Evolutionary conservation across 1,140 invertebrate species (phyloP).

Genomic region (Pseudomyrmex gracilis): DNA sequence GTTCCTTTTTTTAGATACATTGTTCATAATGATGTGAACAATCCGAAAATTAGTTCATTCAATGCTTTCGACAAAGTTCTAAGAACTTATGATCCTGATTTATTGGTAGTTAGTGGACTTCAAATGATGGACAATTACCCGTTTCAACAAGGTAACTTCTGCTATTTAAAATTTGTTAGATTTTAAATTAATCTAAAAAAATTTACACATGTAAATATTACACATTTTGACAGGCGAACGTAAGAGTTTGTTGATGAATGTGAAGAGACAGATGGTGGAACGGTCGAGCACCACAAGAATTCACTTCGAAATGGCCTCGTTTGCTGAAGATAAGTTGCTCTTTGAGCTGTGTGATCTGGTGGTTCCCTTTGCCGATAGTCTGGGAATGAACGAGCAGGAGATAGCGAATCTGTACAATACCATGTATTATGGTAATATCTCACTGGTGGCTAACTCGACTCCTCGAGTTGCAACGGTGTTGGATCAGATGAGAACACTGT

Average conservation of each 20-base stretch:
- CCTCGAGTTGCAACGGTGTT: slow-evolving; percentile 92
- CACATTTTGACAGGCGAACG: slow-evolving; percentile 86
- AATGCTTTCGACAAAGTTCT: slow-evolving; percentile 89
- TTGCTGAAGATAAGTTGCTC: slow-evolving; percentile 90
- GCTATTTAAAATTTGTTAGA: background rate
- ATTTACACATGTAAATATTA: background rate
- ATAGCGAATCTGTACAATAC: slow-evolving; percentile 91
- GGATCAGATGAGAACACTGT: slow-evolving; percentile 93
- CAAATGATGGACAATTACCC: slow-evolving; percentile 97
- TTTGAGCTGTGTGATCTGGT: slow-evolving; percentile 89
- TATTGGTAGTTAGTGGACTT: slow-evolving; percentile 93
- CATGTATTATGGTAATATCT: slow-evolving; percentile 90
- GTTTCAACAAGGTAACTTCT: slow-evolving; percentile 86
- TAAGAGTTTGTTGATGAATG: slow-evolving; percentile 88
- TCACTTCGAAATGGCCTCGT: slow-evolving; percentile 96
- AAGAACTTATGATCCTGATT: slow-evolving; percentile 89
- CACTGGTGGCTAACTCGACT: slow-evolving; percentile 91
- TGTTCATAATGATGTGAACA: slow-evolving; percentile 93
- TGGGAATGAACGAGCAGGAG: slow-evolving; percentile 97
- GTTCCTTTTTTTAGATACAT: slow-evolving; percentile 88
- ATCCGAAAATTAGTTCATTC: slow-evolving; percentile 91
- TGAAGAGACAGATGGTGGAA: slow-evolving; percentile 89
- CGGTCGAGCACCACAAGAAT: slow-evolving; percentile 88
- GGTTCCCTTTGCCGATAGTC: slow-evolving; percentile 92
- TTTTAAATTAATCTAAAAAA: background rate